These are phyloP conservation scores for Chironomus tentans DNA, from an alignment of 2,888 invertebrate species.

Conservation along the genomic window DNA sequence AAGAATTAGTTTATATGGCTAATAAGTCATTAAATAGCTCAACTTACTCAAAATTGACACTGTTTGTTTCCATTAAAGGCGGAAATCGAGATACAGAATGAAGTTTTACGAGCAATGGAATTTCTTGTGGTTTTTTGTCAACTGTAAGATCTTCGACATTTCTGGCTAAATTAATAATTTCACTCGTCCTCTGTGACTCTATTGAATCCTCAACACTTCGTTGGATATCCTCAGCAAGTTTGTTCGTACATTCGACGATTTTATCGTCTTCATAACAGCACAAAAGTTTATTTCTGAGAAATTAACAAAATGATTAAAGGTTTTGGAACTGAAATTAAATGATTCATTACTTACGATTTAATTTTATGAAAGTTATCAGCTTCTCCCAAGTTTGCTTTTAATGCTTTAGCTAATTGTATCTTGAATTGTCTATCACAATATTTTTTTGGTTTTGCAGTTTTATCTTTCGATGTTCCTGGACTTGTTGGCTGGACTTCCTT, in stretches of 20 bases:
- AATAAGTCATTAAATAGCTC: background rate
- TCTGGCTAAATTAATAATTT: background rate
- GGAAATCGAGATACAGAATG: background rate
- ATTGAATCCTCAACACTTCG: background rate
- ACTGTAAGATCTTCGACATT: background rate
- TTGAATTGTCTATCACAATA: slow-evolving; percentile 21
- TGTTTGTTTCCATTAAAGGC: background rate
- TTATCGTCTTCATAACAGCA: background rate
- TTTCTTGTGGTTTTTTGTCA: background rate
- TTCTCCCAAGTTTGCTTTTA: slow-evolving; percentile 6
- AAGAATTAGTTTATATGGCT: background rate
- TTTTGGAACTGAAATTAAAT: too few relatives aligned
- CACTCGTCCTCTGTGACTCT: background rate
- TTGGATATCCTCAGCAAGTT: background rate
- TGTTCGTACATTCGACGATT: slow-evolving; percentile 1
- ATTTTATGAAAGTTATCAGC: slow-evolving; percentile 23
- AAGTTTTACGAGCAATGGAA: background rate
- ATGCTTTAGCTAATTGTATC: background rate
- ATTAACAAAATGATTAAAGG: background rate
- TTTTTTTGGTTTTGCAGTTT: background rate
- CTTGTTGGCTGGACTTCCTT: too few relatives aligned
- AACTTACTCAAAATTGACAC: slow-evolving; percentile 12
- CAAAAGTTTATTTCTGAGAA: background rate
- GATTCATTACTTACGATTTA: background rate
- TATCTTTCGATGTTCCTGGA: background rate